Evolutionary conservation across 2,113 vertebrate species (phyloP).

Genomic region (Piaya cayana): DNA sequence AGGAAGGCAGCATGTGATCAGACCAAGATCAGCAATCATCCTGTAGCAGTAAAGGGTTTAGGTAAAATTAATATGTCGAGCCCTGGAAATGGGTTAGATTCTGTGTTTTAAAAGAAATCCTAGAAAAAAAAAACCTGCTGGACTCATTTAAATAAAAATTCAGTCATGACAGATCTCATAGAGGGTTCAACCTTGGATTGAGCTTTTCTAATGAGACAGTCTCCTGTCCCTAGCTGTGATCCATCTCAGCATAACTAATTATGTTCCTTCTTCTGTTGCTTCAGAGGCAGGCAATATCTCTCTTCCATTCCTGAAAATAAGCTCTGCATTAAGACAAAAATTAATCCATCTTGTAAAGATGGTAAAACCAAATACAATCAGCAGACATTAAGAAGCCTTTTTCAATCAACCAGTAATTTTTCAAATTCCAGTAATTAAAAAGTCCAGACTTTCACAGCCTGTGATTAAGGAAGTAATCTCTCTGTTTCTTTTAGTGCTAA

Average conservation of each 20-base stretch:
- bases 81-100: neutral
- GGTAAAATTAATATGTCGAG: neutral
- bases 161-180: neutral
- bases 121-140: neutral
- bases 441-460: no score
- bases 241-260: neutral
- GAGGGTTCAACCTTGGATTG: neutral
- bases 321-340: neutral
- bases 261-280: neutral
- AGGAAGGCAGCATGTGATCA: neutral
- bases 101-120: neutral
- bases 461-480: no score
- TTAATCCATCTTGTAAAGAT: neutral
- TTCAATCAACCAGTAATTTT: neutral
- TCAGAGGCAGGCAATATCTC: neutral
- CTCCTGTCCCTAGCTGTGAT: neutral
- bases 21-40: neutral
- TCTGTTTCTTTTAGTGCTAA: no score
- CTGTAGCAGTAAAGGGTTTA: neutral
- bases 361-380: neutral
- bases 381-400: neutral
- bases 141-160: neutral
- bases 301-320: neutral
- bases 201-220: neutral
- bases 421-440: neutral